phyloP scores from a whole-genome alignment of 2,113 vertebrate species.

The Chamaetylas fuelleborni region DNA sequence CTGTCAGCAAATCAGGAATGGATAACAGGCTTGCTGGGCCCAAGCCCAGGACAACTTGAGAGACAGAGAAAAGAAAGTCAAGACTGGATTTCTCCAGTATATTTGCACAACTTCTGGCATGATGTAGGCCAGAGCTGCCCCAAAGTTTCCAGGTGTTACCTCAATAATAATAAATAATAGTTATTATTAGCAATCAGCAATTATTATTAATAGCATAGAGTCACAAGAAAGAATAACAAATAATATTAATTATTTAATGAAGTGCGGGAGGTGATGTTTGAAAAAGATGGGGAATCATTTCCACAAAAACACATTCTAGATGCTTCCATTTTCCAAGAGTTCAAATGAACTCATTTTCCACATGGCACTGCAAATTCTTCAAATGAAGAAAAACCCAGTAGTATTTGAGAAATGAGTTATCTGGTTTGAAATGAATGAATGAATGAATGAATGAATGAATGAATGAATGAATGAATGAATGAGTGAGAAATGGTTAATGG shows the following conservation, averaged over 20 bases:
- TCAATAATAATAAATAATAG: not conserved
- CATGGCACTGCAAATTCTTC: not conserved
- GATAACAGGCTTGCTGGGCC: rapidly evolving
- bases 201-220: not conserved
- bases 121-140: not conserved
- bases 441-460: no score
- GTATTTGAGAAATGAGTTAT: rapidly evolving
- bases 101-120: not conserved
- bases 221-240: not conserved
- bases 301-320: not conserved
- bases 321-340: not conserved
- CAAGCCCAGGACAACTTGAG: not conserved
- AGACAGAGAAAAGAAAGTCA: not conserved
- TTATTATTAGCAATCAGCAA: not conserved
- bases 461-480: not conserved
- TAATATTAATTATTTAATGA: not conserved
- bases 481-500: no score
- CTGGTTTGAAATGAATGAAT: not conserved
- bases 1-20: conserved; percentile 4
- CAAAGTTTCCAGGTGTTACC: not conserved
- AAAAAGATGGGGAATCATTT: not conserved
- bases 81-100: not conserved
- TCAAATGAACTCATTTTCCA: not conserved
- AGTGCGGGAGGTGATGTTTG: not conserved
- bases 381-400: not conserved